Percentiles rank a stretch among this genome's conserved stretches.
Evolutionary conservation across 2,797 vertebrate genomes (phyloP).

Genomic region (Rousettus madagascariensis): DNA sequence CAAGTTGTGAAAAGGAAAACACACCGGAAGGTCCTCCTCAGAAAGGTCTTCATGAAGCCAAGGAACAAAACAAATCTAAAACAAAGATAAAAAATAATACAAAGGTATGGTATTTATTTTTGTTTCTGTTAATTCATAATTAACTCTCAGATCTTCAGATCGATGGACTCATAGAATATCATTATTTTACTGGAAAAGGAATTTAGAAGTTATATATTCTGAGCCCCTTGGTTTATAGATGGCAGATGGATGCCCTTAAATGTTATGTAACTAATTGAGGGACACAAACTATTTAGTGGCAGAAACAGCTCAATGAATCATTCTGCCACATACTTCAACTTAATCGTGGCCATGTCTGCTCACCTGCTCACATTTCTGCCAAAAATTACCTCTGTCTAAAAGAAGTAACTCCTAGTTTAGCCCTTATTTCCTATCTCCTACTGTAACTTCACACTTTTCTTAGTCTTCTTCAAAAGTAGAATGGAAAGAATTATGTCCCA

Average conservation of each 20-base stretch:
- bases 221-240: not conserved
- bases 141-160: not conserved
- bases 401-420: not conserved
- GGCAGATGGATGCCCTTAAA: not conserved
- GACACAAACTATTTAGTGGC: not conserved
- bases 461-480: not conserved
- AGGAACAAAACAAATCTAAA: conserved; percentile 72
- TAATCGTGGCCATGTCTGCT: not conserved
- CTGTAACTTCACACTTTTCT: not conserved
- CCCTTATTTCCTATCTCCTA: not conserved
- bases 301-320: not conserved
- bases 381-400: not conserved
- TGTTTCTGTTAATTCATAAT: not conserved
- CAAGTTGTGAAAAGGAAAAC: conserved; percentile 62
- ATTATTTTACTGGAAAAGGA: not conserved
- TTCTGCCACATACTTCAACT: not conserved
- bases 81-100: conserved; percentile 69
- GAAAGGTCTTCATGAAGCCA: conserved; percentile 78
- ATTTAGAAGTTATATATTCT: not conserved
- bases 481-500: not conserved
- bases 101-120: conserved; percentile 80
- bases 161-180: not conserved
- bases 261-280: not conserved
- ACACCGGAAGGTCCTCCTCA: conserved; percentile 75
- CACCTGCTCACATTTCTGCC: not conserved